Conservation (phyloP, 1,140 invertebrate genomes). For the Nephotettix cincticeps region DNA sequence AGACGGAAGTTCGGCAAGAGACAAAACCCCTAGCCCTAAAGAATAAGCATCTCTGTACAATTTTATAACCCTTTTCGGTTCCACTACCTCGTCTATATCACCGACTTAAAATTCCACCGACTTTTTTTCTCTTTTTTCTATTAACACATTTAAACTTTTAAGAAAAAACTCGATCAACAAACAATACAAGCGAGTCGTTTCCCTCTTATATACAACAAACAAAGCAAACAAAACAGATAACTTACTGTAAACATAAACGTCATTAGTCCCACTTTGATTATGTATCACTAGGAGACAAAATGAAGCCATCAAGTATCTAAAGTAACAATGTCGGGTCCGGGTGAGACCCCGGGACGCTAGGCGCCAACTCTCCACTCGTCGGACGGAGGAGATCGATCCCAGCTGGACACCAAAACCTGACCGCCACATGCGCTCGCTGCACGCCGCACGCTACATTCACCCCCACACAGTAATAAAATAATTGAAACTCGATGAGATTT, state of each 20-base stretch:
- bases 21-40: slow-evolving; percentile 20
- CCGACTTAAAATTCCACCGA: background rate
- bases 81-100: slow-evolving; percentile 16
- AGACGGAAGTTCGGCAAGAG: slow-evolving; percentile 23
- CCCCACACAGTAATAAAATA: slow-evolving; percentile 1
- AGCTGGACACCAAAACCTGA: slow-evolving; percentile 24
- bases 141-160: slow-evolving; percentile 30
- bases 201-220: slow-evolving; percentile 29
- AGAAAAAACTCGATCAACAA: slow-evolving; percentile 17
- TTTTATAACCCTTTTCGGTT: slow-evolving; percentile 20
- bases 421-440: background rate
- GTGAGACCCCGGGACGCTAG: slow-evolving; percentile 4
- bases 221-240: slow-evolving; percentile 29
- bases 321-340: slow-evolving; percentile 12
- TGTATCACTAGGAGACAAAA: slow-evolving; percentile 26
- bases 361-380: slow-evolving; percentile 19
- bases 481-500: slow-evolving; percentile 14
- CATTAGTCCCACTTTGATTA: slow-evolving; percentile 26
- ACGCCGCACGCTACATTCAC: background rate
- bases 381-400: slow-evolving; percentile 4
- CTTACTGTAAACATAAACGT: slow-evolving; percentile 5
- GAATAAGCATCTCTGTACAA: slow-evolving; percentile 19
- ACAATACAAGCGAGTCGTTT: slow-evolving; percentile 15
- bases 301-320: slow-evolving; percentile 27
- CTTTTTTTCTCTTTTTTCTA: slow-evolving; percentile 8